Percentiles rank a stretch among this genome's conserved stretches.
These are phyloP conservation scores for Halcyon malimbica DNA, from an alignment of 2,113 vertebrate genomes.

Conservation along the genomic window DNA sequence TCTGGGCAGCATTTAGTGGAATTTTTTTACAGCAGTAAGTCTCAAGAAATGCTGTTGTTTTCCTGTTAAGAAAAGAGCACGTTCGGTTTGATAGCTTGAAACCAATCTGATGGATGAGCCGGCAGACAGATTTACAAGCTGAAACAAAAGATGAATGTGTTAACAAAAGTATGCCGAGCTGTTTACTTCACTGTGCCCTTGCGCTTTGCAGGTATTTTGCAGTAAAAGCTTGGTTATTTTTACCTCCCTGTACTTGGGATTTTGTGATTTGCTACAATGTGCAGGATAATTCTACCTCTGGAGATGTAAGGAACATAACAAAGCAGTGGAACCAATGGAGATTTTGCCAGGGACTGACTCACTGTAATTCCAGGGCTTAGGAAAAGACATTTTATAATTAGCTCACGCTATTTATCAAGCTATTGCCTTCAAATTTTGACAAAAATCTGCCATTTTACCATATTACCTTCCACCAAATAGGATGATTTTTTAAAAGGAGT, in stretches of 20 bases:
- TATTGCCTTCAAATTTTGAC: background rate
- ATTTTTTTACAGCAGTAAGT: background rate
- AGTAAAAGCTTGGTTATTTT: background rate
- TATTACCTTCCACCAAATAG: background rate
- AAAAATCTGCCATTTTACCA: background rate
- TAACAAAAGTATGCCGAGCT: background rate
- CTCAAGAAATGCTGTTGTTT: background rate
- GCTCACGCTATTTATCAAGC: background rate
- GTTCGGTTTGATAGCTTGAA: background rate
- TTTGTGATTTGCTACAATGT: background rate
- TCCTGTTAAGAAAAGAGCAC: background rate
- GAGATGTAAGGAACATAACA: background rate
- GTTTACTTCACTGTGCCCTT: background rate
- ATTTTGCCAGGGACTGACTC: background rate
- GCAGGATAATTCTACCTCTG: background rate
- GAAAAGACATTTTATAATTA: background rate
- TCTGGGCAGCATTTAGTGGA: background rate
- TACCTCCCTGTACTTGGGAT: background rate
- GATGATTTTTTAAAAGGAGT: background rate
- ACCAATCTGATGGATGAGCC: background rate
- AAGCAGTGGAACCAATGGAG: background rate
- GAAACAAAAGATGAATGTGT: background rate
- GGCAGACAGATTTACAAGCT: background rate
- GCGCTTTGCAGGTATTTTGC: background rate
- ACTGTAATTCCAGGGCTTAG: background rate